Evolutionary conservation across 2,797 vertebrate species (phyloP).

Genomic region (Betta splendens): DNA sequence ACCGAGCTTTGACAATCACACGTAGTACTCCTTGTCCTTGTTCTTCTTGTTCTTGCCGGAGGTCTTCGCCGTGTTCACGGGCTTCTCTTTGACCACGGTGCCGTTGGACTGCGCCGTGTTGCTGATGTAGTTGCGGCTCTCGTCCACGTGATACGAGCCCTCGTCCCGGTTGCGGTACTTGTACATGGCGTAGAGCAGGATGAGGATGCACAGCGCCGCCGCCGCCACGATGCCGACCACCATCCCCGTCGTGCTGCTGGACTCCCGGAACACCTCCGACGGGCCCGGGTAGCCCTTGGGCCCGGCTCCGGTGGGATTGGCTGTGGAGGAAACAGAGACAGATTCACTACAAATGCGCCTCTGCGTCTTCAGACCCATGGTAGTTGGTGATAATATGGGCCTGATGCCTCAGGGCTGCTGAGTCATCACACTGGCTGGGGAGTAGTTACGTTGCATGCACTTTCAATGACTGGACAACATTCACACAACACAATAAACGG

Average conservation of each 20-base stretch:
- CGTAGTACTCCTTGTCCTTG: slow-evolving; percentile 99
- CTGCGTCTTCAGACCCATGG: not conserved
- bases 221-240: slow-evolving; percentile 97
- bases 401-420: slow-evolving; percentile 13
- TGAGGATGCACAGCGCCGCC: slow-evolving; percentile 96
- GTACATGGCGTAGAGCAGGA: slow-evolving; percentile 99
- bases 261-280: slow-evolving; percentile 91
- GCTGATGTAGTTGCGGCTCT: slow-evolving; percentile 99
- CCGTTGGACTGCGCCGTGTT: slow-evolving; percentile 99
- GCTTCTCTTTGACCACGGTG: slow-evolving; percentile 95
- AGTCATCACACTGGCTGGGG: slow-evolving; percentile 18
- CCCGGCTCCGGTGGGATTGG: slow-evolving; percentile 91
- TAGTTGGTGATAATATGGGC: slow-evolving; percentile 17
- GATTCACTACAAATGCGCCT: slow-evolving; percentile 28
- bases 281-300: slow-evolving; percentile 88
- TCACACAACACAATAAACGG: slow-evolving; percentile 14
- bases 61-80: slow-evolving; percentile 90
- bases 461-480: slow-evolving; percentile 12
- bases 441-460: slow-evolving; percentile 5
- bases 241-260: slow-evolving; percentile 98
- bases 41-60: slow-evolving; percentile 98
- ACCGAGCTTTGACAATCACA: slow-evolving; percentile 86
- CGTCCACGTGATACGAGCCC: slow-evolving; percentile 97
- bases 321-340: slow-evolving; percentile 76
- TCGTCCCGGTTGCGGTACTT: slow-evolving; percentile 99